Base-by-base conservation (phyloP, 1,140 invertebrate species). In the Ctenoplectra terminalis region DNA sequence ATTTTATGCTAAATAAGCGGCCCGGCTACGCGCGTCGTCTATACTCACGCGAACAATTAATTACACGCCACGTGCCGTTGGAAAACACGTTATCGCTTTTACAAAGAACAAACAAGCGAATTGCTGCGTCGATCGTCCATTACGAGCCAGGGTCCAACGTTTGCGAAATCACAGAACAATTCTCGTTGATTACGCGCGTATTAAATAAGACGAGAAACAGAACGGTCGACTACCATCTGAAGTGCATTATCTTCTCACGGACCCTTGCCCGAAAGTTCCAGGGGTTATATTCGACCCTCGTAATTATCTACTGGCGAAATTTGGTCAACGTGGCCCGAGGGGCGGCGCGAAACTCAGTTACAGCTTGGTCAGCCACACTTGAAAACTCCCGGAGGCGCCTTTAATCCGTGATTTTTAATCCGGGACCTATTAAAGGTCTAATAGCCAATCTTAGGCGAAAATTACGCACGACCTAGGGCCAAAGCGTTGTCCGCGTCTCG, bases 231-330 rank as follows among this genome's bases (percentile, higher is more conserved):
- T 37, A 37, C 60, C 58, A 40, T 54, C 58, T 46, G 37, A 67
- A 80, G 79, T 66, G 52, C 72, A 74, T 81, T 81, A 81, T 67
- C 79, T 81, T 48, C 72, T 31, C 61, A n/a, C 50, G 61, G 54
- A 75, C 79, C 79, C 79, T 81, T 83, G 3, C 40, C 34, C 54
- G 2, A 56, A 80, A 58, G 34, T 60, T 75, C 37, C 37, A 69
- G 29, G 73, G 67, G 79, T 58, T 72, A 77, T 74, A 89, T 85
- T 87, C 87, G 89, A 92, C 91, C 92, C 91, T 91, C 89, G 84
- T 92, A 92, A 93, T 93, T 91, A 92, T 92, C 89, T 88, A 73
- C 88, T 85, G 87, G 90, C 92, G 91, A 85, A 93, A 93, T 93
- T 91, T 92, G 90, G 90, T 91, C 89, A 92, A 90, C 90, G 84